Percentiles rank a stretch among this genome's conserved stretches.
Conservation (phyloP, 2,113 vertebrate genomes). For the Onychorhynchus coronatus region DNA sequence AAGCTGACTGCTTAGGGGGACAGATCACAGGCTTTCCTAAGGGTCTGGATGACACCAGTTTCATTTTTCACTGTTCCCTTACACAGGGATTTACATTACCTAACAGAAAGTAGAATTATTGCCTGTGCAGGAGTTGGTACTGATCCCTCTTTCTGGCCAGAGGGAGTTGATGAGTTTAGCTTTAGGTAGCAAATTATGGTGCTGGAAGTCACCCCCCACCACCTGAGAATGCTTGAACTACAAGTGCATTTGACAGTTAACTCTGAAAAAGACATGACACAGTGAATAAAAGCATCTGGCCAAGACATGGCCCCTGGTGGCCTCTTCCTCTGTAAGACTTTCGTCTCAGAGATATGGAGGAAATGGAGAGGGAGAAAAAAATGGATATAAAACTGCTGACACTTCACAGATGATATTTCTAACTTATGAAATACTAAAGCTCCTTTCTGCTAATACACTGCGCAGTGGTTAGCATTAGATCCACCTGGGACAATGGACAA, state of each 20-base stretch:
- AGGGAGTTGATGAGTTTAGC: not conserved
- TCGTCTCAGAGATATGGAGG: not conserved
- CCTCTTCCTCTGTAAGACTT: conserved; percentile 25
- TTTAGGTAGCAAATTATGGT: not conserved
- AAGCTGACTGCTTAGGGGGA: not conserved
- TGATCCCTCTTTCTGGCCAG: not conserved
- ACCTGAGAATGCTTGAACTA: not conserved
- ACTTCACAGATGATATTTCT: conserved; percentile 44
- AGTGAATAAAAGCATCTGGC: conserved; percentile 47
- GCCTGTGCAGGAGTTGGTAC: rapidly evolving
- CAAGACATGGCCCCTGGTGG: conserved; percentile 41
- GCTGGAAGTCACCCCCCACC: not conserved
- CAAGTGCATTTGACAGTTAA: conserved; percentile 7
- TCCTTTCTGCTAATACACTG: conserved; percentile 38
- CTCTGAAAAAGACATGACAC: conserved; percentile 27
- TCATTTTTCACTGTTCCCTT: not conserved
- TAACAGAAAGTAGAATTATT: rapidly evolving
- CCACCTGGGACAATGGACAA: conserved; percentile 46
- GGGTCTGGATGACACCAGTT: too few species aligned
- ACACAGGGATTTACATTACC: not conserved
- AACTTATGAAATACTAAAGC: conserved; percentile 51
- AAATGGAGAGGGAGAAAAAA: conserved; percentile 50
- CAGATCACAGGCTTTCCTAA: not conserved
- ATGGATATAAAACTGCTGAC: conserved; percentile 57
- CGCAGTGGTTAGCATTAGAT: conserved; percentile 26